Evolutionary conservation across 2,888 invertebrate genomes (phyloP), one percentile per base, ranked within the genome.

Genomic region (Caenorhabditis imperialis): DNA sequence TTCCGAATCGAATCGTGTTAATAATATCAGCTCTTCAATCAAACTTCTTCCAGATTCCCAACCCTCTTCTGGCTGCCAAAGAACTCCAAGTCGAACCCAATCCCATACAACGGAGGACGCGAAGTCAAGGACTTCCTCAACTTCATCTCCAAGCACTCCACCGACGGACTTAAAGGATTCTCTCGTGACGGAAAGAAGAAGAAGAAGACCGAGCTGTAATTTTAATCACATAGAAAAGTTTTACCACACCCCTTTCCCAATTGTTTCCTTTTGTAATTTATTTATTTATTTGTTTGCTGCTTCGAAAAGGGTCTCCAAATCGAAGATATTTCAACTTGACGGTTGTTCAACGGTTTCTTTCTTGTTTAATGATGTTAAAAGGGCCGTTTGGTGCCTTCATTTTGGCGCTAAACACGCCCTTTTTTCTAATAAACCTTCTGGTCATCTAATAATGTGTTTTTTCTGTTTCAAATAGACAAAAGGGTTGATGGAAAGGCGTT

Each of bases 21-120:
- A n/a, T n/a, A n/a, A n/a, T n/a, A n/a, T n/a, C n/a, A n/a, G n/a
- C 30, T 38, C 60, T 42, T 45, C 51, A 55, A 30, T 55, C 6
- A 7, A 10, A 30, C 72, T 58, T 58, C 48, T 88, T 89, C 61
- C 87, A 90, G 90, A 10, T 99, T 98, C 92, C 99, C 99, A 63
- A 99, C 98, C 5, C 91, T 99, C 74, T 99, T 92, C 92, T 99
- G 96, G 95, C 92, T 93, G 76, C 93, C 96, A 12, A 95, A 94
- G 89, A 92, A 94, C 86, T 54, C 67, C 48, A 93, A 93, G 88
- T 69, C 81, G 45, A 85, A 74, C 74, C 88, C 88, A n/a, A 73
- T 85, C 54, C 77, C 86, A 57, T 90, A 90, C n/a, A 90, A 93
- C 91, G 95, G 95, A 85, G 98, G 96, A 2, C 93, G 99, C 71